phyloP scores from a whole-genome alignment of 2,113 vertebrate genomes.

The Eupsittula cactorum region DNA sequence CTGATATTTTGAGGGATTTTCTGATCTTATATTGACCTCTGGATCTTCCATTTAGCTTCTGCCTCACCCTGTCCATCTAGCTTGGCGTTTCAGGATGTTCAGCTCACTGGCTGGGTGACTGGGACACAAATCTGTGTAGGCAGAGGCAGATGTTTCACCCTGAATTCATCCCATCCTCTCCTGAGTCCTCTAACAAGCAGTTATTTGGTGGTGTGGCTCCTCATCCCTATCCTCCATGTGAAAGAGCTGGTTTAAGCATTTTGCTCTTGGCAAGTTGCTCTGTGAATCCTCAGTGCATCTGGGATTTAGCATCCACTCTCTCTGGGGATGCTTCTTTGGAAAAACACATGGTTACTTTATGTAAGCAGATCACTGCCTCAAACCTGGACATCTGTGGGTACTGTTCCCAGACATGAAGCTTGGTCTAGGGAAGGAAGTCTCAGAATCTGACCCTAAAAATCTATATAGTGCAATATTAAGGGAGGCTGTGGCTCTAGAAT shows the following conservation, averaged over 20 bases:
- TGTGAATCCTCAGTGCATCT: neutral
- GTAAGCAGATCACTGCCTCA: neutral
- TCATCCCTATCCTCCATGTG: neutral
- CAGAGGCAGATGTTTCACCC: neutral
- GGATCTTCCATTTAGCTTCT: neutral
- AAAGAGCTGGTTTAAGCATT: neutral
- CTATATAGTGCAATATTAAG: neutral
- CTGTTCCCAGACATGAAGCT: neutral
- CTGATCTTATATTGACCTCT: neutral
- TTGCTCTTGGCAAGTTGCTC: neutral
- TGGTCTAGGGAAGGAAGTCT: neutral
- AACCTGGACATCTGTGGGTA: neutral
- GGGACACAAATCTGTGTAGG: neutral
- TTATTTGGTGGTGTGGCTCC: neutral
- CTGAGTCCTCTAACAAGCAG: neutral
- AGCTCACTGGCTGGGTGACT: neutral
- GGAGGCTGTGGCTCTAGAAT: neutral
- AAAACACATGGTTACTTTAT: neutral
- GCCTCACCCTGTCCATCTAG: neutral
- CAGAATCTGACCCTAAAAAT: neutral
- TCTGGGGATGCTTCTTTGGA: neutral
- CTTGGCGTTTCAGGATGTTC: neutral
- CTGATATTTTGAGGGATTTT: neutral
- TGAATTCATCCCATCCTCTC: neutral
- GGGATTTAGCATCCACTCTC: neutral